A percentile compares a stretch with the other conserved stretches of the same genome.
These are phyloP conservation scores for Limulus polyphemus DNA, from an alignment of 2,888 invertebrate genomes.

Conservation along the genomic window DNA sequence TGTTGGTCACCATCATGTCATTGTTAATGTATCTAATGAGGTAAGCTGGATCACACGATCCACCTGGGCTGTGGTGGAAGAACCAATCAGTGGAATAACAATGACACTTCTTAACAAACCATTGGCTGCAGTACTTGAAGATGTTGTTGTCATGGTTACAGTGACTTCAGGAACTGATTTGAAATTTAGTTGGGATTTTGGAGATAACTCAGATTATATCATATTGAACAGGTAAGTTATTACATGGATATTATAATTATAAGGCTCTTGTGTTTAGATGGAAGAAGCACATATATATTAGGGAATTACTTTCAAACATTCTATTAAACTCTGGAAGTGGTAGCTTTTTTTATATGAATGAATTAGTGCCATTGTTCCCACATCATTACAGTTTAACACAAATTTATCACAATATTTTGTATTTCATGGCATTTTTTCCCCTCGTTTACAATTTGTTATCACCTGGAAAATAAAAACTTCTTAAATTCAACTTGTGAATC, in stretches of 20 bases:
- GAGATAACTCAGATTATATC: conserved; percentile 19
- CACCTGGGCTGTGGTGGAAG: conserved; percentile 3
- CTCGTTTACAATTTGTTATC: too few relatives aligned
- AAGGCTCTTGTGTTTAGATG: too few relatives aligned
- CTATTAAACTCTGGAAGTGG: too few relatives aligned
- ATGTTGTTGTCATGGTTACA: conserved; percentile 11
- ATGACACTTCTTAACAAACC: conserved; percentile 7
- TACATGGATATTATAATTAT: neutral
- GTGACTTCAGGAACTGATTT: conserved; percentile 8
- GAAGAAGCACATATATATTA: too few relatives aligned
- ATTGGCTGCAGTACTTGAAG: conserved; percentile 13
- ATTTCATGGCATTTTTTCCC: too few relatives aligned
- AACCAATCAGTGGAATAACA: conserved; percentile 6
- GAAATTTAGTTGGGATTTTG: conserved; percentile 22
- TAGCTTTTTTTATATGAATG: too few relatives aligned
- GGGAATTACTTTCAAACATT: too few relatives aligned
- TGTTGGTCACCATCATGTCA: conserved; percentile 5
- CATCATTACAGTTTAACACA: too few relatives aligned
- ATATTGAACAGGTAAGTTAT: conserved; percentile 14
- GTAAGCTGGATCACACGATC: conserved; percentile 7
- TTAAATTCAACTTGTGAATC: too few relatives aligned
- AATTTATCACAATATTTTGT: too few relatives aligned
- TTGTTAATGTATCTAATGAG: conserved; percentile 11
- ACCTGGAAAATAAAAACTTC: too few relatives aligned
- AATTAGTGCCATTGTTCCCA: too few relatives aligned